phyloP scores from a whole-genome alignment of 2,797 vertebrate species.

The Danio choprae region DNA sequence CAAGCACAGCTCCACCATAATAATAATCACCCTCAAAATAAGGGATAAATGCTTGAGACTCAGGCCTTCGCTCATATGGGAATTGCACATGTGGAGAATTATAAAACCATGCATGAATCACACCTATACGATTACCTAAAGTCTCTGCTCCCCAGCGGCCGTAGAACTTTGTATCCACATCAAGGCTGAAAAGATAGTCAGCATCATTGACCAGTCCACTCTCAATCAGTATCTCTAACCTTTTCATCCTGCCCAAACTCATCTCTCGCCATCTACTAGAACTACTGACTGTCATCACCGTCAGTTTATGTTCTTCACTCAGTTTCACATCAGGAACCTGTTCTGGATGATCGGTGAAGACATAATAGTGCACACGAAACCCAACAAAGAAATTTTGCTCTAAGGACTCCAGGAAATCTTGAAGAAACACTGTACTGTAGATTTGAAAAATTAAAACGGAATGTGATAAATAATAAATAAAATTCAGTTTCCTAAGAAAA shows the following conservation, averaged over 20 bases:
- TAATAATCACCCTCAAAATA: constrained; percentile 79
- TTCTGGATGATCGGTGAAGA: constrained; percentile 64
- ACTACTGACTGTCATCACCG: not conserved
- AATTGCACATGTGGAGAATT: constrained; percentile 48
- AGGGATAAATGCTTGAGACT: constrained; percentile 76
- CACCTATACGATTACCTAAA: constrained; percentile 72
- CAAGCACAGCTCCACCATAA: constrained; percentile 77
- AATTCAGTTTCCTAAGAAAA: not conserved
- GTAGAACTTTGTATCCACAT: constrained; percentile 69
- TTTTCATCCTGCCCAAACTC: constrained; percentile 70
- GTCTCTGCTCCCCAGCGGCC: constrained; percentile 76
- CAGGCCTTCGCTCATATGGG: constrained; percentile 76
- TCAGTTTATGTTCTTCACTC: constrained; percentile 23
- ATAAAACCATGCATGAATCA: constrained; percentile 79
- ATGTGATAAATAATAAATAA: too few relatives aligned
- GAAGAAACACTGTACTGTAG: constrained; percentile 56
- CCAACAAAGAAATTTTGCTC: constrained; percentile 73
- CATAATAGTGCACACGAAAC: constrained; percentile 68
- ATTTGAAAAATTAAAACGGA: constrained; percentile 63
- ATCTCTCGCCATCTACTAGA: constrained; percentile 72
- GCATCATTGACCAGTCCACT: constrained; percentile 58
- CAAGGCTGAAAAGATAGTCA: constrained; percentile 72
- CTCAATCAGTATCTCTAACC: constrained; percentile 66
- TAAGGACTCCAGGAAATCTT: constrained; percentile 67
- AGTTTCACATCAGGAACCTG: constrained; percentile 27